Base-by-base conservation (phyloP, 2,888 invertebrate species). In the Hypolimnas misippus region DNA sequence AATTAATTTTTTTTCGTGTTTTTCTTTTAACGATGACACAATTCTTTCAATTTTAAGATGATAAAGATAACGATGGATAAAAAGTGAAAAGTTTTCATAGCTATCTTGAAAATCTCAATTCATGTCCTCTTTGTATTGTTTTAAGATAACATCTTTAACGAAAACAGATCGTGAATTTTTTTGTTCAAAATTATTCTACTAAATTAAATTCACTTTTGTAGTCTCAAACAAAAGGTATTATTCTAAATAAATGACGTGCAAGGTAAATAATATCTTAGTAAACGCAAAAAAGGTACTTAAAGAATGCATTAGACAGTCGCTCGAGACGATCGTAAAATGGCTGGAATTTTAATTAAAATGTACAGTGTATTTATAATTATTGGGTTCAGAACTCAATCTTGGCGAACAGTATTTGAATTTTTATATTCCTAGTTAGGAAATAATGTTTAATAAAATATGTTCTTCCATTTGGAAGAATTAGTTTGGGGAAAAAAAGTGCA, bases 31-130 rank as follows among this genome's bases (percentile, higher is more conserved):
- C 19, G 12, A 53, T 53, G 38, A 38, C 38, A 38, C 21, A n/a
- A 38, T 53, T 53, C 38, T 53, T 40, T 53, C 38, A 38, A 53
- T 53, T 38, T 53, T 12, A 10, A 33, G 51, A 53, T 38, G 38
- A 46, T 21, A 12, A 21, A 46, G 44, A 19, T 46, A 53, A 19
- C 12, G 33, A 17, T 21, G 14, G 53, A 38, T 38, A 53, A 38
- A 16, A n/a, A 14, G 8, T n/a, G 14, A n/a, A 46, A 46, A 21
- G 10, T 21, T 8, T 46, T 21, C 12, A 21, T 10, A 19, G 44
- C 35, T 38, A 38, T 38, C 35, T 38, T 1, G 2, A n/a, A n/a
- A 12, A 38, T 38, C 35, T 38, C 4, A n/a, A 38, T 38, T 21
- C 44, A 21, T 46, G 19, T n/a, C 35, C 29, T 17, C n/a, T n/a